A percentile compares a stretch with the other conserved stretches of the same genome.
phyloP scores from a whole-genome alignment of 2,113 vertebrate genomes.

The Crotalus tigris region DNA sequence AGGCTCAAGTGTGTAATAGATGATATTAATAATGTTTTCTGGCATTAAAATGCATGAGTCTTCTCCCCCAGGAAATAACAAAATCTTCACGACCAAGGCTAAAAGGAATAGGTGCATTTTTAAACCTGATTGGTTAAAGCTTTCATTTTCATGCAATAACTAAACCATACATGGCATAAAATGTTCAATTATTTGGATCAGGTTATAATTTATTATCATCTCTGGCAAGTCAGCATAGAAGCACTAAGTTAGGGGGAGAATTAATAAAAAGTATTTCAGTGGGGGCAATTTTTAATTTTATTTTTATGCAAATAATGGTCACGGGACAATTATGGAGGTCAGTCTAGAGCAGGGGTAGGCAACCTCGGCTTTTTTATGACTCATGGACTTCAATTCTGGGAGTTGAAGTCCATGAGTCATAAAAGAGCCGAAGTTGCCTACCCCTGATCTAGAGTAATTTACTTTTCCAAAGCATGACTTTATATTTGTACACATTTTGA shows the following conservation, averaged over 20 bases:
- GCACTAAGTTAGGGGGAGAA: background rate
- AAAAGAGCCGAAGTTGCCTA: no score
- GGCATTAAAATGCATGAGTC: background rate
- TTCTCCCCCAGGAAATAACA: background rate
- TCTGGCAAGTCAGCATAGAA: background rate
- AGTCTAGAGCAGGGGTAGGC: background rate
- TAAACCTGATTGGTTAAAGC: background rate
- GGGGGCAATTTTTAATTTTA: background rate
- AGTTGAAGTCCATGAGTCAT: no score
- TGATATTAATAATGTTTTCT: background rate
- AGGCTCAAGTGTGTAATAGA: background rate
- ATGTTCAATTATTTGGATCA: background rate
- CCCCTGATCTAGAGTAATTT: background rate
- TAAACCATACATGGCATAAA: background rate
- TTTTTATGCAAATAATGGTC: background rate
- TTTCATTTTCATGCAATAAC: background rate
- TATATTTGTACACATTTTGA: background rate
- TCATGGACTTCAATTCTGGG: no score
- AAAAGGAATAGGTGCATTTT: background rate
- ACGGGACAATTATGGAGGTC: background rate
- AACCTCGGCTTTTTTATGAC: no score
- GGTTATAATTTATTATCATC: background rate
- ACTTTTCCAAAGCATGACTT: background rate
- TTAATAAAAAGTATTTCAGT: background rate
- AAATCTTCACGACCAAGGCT: background rate